Evolutionary conservation across 2,113 vertebrate species (phyloP).

Genomic region (Oncorhynchus gorbuscha): DNA sequence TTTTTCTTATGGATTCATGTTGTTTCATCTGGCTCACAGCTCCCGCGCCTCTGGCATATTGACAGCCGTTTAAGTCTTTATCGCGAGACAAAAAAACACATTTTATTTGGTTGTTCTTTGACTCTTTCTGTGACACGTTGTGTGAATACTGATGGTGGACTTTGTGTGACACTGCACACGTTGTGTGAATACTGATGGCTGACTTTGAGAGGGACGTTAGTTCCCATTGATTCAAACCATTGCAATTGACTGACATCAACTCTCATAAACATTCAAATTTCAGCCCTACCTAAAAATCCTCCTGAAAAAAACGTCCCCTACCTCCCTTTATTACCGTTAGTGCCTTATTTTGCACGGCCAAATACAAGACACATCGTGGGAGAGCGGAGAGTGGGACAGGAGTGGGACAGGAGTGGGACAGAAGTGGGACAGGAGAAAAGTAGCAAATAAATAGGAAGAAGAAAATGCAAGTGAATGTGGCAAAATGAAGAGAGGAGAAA

Average conservation of each 20-base stretch:
- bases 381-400: too few relatives aligned
- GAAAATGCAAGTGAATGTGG: neutral
- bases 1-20: neutral
- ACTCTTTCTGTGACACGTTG: slow-evolving; percentile 12
- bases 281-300: neutral
- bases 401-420: too few relatives aligned
- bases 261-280: slow-evolving; percentile 17
- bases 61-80: slow-evolving; percentile 40
- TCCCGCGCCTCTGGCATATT: neutral
- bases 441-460: too few relatives aligned
- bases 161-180: slow-evolving; percentile 32
- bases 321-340: too few relatives aligned
- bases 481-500: neutral
- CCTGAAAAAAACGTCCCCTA: neutral
- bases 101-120: slow-evolving; percentile 47
- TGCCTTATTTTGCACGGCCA: too few relatives aligned
- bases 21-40: neutral
- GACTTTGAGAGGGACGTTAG: slow-evolving; percentile 28
- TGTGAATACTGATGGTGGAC: slow-evolving; percentile 52
- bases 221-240: slow-evolving; percentile 31
- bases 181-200: slow-evolving; percentile 52
- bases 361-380: too few relatives aligned
- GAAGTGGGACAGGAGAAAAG: too few relatives aligned
- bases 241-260: slow-evolving; percentile 28
- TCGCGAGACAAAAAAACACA: slow-evolving; percentile 48